Conservation (phyloP, 2,888 invertebrate genomes). For the Lycocerus yunnanus region DNA sequence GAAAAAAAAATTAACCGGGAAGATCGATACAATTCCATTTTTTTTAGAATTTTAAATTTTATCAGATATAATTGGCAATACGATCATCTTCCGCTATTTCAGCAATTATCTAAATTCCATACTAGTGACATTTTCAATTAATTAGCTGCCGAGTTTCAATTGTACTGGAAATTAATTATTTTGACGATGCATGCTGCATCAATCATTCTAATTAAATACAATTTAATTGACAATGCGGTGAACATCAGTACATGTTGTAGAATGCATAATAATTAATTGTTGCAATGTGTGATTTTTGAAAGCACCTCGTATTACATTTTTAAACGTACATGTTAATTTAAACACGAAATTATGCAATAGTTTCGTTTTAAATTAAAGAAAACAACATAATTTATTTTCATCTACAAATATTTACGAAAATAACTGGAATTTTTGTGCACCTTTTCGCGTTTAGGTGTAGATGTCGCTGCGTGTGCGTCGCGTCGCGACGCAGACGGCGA, state of each 20-base stretch:
- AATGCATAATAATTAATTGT: neutral
- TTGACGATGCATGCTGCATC: neutral
- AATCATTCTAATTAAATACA: neutral
- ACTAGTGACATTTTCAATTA: neutral
- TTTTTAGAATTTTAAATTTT: no score
- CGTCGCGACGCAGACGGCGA: neutral
- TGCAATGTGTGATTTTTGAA: no score
- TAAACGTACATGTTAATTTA: no score
- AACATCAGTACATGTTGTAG: neutral
- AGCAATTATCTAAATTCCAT: no score
- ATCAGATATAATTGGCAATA: no score
- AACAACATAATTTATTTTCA: neutral
- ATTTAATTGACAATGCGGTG: neutral
- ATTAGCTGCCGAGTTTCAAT: neutral
- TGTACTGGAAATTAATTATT: neutral
- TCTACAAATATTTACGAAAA: neutral
- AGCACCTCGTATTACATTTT: neutral
- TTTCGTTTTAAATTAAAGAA: neutral
- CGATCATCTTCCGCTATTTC: no score
- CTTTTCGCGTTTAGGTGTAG: neutral
- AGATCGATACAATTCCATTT: neutral
- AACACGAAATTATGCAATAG: neutral
- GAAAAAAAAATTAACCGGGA: neutral
- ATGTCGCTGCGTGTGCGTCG: constrained; percentile 6
- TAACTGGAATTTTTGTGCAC: neutral